Evolutionary conservation across 1,140 invertebrate genomes (phyloP).

Genomic region (Psix sp.): DNA sequence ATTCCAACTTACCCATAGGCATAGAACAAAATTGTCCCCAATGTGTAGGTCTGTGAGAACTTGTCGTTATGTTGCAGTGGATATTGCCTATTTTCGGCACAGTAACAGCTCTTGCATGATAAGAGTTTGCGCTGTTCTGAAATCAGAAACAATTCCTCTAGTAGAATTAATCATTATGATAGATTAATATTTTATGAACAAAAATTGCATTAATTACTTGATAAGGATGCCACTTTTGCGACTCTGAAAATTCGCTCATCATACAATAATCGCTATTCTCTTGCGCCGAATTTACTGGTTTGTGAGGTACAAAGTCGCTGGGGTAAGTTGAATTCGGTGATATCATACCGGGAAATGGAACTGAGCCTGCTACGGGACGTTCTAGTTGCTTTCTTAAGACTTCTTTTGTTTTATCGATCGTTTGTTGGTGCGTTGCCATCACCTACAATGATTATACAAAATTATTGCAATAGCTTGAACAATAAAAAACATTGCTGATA

Average conservation of each 20-base stretch:
- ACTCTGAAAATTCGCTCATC: constrained; percentile 68
- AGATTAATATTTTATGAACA: no score
- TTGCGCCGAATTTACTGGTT: constrained; percentile 43
- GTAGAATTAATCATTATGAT: constrained; percentile 9
- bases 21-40: constrained; percentile 74
- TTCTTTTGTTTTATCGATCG: constrained; percentile 73
- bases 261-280: constrained; percentile 67
- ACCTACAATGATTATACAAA: constrained; percentile 48
- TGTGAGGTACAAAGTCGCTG: constrained; percentile 62
- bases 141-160: constrained; percentile 36
- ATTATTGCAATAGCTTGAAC: not conserved
- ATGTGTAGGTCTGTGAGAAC: constrained; percentile 64
- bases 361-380: constrained; percentile 56
- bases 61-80: constrained; percentile 67
- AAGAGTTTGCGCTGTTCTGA: constrained; percentile 67
- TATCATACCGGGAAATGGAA: constrained; percentile 55
- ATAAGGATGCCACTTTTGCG: constrained; percentile 76
- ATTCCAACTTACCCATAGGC: constrained; percentile 68
- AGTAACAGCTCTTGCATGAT: constrained; percentile 65
- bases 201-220: constrained; percentile 67
- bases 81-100: constrained; percentile 65
- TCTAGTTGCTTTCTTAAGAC: constrained; percentile 71
- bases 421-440: constrained; percentile 72
- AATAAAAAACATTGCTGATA: not conserved
- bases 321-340: constrained; percentile 59